These are phyloP conservation scores for Prenolepis imparis DNA, from an alignment of 2,888 invertebrate genomes.

Conservation along the genomic window DNA sequence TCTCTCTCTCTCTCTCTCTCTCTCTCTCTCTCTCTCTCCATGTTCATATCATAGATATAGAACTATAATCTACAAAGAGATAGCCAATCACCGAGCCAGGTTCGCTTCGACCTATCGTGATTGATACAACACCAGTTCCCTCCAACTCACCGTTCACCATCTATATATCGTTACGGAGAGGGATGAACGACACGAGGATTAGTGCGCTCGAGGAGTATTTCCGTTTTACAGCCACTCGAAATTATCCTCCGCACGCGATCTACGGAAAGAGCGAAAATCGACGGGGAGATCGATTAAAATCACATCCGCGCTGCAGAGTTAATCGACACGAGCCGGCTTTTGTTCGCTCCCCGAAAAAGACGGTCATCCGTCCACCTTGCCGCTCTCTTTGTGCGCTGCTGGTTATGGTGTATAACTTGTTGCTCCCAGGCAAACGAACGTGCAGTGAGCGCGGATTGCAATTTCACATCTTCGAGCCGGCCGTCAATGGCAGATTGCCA, in stretches of 20 bases:
- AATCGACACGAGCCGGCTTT: slow-evolving; percentile 9
- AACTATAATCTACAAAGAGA: slow-evolving; percentile 47
- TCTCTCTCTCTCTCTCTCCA: no score
- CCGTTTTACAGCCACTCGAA: not conserved
- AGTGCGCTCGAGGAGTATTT: not conserved
- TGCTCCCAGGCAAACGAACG: slow-evolving; percentile 64
- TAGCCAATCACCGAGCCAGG: slow-evolving; percentile 24
- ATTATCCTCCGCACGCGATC: not conserved
- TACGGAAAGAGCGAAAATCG: not conserved
- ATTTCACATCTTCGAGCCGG: slow-evolving; percentile 56
- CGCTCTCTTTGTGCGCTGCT: slow-evolving; percentile 52
- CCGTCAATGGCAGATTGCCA: slow-evolving; percentile 31
- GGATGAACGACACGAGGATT: slow-evolving; percentile 24
- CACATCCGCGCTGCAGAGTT: not conserved
- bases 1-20: not conserved
- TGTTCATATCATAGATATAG: slow-evolving; percentile 25
- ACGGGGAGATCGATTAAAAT: not conserved
- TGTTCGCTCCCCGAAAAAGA: not conserved
- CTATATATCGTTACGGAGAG: not conserved
- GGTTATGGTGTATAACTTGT: slow-evolving; percentile 74
- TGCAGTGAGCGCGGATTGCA: slow-evolving; percentile 52
- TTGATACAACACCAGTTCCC: slow-evolving; percentile 33
- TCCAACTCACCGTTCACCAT: not conserved
- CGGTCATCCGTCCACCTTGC: slow-evolving; percentile 11
- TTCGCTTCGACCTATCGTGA: slow-evolving; percentile 22